These are phyloP conservation scores for Heterotis niloticus DNA, from an alignment of 2,113 vertebrate genomes.

Conservation along the genomic window DNA sequence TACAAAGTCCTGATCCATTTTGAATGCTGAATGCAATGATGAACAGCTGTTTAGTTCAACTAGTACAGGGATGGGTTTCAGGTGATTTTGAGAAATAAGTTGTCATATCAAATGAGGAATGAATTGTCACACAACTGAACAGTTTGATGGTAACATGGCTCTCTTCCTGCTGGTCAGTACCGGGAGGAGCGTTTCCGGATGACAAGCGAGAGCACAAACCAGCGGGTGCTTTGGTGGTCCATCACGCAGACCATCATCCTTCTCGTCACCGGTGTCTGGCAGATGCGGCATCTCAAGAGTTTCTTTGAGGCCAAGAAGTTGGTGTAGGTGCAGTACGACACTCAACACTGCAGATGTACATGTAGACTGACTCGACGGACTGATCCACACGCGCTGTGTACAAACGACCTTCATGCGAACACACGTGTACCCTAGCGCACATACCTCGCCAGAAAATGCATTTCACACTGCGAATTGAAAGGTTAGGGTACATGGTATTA, in stretches of 20 bases:
- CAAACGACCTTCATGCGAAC: not conserved
- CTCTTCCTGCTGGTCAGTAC: slow-evolving; percentile 63
- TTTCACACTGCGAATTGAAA: too few relatives aligned
- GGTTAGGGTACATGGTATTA: too few relatives aligned
- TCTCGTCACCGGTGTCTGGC: slow-evolving; percentile 89
- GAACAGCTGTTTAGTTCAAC: too few relatives aligned
- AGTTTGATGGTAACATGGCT: not conserved
- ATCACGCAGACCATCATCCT: slow-evolving; percentile 91
- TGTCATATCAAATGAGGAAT: too few relatives aligned
- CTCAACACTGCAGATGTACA: not conserved
- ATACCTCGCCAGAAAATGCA: too few relatives aligned
- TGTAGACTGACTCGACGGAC: too few relatives aligned
- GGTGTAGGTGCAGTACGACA: slow-evolving; percentile 57
- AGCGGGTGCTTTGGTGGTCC: slow-evolving; percentile 95
- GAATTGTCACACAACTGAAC: too few relatives aligned
- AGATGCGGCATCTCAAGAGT: slow-evolving; percentile 93
- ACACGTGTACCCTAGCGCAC: not conserved
- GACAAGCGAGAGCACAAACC: slow-evolving; percentile 95
- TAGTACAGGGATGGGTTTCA: too few relatives aligned
- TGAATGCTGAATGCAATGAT: too few relatives aligned
- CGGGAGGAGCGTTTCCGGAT: slow-evolving; percentile 89
- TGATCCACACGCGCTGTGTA: not conserved
- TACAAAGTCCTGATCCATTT: too few relatives aligned
- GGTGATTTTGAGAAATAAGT: too few relatives aligned
- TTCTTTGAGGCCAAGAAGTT: slow-evolving; percentile 96